Evolutionary conservation across 2,113 vertebrate species (phyloP).

Genomic region (Panthera uncia): DNA sequence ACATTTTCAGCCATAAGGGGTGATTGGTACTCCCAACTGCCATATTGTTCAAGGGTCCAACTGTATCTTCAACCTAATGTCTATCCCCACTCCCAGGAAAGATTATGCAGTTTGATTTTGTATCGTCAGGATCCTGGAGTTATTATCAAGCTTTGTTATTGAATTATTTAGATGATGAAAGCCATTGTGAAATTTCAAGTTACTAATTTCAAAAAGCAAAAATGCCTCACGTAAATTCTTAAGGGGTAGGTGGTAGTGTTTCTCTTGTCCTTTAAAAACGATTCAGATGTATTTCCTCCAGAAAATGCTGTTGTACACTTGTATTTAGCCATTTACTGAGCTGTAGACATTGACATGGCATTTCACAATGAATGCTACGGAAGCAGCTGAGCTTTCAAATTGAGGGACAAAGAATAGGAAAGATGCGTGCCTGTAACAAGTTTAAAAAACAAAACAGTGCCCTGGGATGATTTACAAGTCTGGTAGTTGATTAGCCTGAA

Average conservation of each 20-base stretch:
- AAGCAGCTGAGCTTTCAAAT: slow-evolving; percentile 19
- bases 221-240: neutral
- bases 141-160: neutral
- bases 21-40: neutral
- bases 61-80: neutral
- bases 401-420: neutral
- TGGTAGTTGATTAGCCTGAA: neutral
- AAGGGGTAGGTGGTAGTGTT: neutral
- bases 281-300: neutral
- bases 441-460: neutral
- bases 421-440: neutral
- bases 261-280: neutral
- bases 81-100: neutral
- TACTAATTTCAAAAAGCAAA: slow-evolving; percentile 22
- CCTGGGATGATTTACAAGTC: neutral
- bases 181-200: neutral
- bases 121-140: neutral
- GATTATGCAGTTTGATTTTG: slow-evolving; percentile 9
- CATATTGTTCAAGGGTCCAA: neutral
- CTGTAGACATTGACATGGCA: neutral
- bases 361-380: neutral
- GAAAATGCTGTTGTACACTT: neutral
- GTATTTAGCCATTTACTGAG: neutral
- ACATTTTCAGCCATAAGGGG: neutral
- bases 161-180: neutral